Base-by-base conservation (phyloP, 2,113 vertebrate genomes). In the Corythornis vintsioides region DNA sequence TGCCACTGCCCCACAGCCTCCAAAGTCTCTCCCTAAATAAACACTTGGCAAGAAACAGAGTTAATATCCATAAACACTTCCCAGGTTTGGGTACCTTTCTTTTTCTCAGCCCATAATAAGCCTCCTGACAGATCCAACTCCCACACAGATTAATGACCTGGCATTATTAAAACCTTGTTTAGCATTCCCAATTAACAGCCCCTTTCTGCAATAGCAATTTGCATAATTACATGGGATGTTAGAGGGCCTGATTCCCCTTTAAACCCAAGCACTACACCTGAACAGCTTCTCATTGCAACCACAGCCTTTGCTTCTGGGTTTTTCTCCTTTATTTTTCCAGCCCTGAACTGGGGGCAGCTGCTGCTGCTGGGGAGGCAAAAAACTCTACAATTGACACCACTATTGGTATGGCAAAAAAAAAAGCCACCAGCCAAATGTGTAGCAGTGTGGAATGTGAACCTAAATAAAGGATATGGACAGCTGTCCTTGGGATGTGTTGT, bases 401-500 rank as follows among this genome's bases (percentile, higher is more conserved):
- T 52, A 76, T 31, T 57, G 26, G 33, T 21, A 10, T 50, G 43
- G 69, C 43, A 86, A 90, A 70, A 52, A 4, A 86, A 52, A 22
- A 45, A 59, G 48, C 40, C 56, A 52, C 25, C 50, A 59, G 53
- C 40, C 56, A 78, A 77, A 86, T 65, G 61, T 7, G 70, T 47
- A 50, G 53, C 72, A 89, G 69, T 3, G 40, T 8, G 19, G 75
- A 64, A 40, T 19, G n/a, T 13, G 73, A 91, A 72, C 43, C 77
- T 38, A 80, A 89, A 42, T 25, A 69, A 71, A 69, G 80, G 87
- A 61, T 83, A 94, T 19, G 96, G 96, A 96, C 93, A 97, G 96
- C 95, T 97, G 93, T 97, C 91, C 94, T 81, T 55, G 21, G 3
- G 83, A 80, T 63, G 88, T 69, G 83, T 55, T 94, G 92, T 94